phyloP scores from a whole-genome alignment of 1,140 invertebrate species.

The Camponotus vicinus region DNA sequence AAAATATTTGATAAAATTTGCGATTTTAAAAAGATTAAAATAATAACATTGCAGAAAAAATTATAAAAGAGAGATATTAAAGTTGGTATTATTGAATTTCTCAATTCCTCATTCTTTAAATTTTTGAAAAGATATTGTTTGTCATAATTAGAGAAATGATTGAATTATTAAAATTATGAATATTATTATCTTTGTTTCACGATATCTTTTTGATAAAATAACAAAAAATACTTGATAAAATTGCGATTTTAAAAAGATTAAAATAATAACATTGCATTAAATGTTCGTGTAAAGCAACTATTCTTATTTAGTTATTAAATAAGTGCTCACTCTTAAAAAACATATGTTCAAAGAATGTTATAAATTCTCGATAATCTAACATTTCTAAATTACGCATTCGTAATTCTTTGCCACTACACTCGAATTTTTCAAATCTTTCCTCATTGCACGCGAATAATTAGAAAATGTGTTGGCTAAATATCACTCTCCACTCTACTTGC shows the following conservation, averaged over 20 bases:
- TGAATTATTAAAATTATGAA: conserved; percentile 13
- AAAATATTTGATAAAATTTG: not conserved
- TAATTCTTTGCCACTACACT: not conserved
- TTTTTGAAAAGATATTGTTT: not conserved
- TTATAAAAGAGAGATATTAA: not conserved
- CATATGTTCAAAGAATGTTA: not conserved
- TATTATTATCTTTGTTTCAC: not conserved
- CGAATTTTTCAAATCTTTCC: not conserved
- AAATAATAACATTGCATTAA: not conserved
- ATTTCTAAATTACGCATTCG: conserved; percentile 13
- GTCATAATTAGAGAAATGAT: not conserved
- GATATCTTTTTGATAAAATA: not conserved
- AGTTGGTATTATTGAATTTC: not conserved
- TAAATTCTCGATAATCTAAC: not conserved
- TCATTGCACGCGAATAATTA: not conserved
- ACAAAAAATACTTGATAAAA: not conserved
- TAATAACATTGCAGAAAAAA: not conserved
- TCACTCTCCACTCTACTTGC: not conserved
- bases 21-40: not conserved
- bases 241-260: not conserved
- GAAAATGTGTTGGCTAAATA: conserved; percentile 35
- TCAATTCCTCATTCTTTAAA: not conserved
- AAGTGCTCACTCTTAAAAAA: not conserved
- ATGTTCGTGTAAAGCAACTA: not conserved
- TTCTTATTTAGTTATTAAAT: conserved; percentile 7